phyloP scores from a whole-genome alignment of 2,113 vertebrate genomes.

The Chaetodon auriga region DNA sequence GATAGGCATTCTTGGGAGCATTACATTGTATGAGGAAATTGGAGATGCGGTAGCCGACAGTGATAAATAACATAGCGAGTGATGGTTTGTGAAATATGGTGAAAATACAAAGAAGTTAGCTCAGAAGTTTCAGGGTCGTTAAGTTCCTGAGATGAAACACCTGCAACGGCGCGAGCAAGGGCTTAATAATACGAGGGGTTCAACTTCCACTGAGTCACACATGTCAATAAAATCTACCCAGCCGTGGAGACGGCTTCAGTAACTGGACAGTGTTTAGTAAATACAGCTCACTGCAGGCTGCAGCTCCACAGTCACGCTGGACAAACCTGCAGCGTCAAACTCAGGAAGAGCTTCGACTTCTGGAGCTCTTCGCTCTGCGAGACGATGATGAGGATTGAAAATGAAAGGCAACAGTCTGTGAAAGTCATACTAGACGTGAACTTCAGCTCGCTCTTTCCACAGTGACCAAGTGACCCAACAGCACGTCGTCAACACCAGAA shows the following conservation, averaged over 20 bases:
- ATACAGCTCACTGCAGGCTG: neutral
- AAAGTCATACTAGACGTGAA: conserved; percentile 48
- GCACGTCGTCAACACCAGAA: conserved; percentile 30
- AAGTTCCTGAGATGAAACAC: neutral
- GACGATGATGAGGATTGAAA: conserved; percentile 6
- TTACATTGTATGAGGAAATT: neutral
- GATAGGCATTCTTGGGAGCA: neutral
- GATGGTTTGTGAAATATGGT: no score
- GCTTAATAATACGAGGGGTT: neutral
- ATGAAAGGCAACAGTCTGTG: conserved; percentile 27
- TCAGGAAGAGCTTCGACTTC: neutral
- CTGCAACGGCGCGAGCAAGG: neutral
- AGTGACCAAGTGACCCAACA: conserved; percentile 47
- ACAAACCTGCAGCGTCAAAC: neutral
- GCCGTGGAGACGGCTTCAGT: neutral
- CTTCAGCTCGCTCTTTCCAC: conserved; percentile 15
- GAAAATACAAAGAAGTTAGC: neutral
- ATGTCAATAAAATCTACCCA: neutral
- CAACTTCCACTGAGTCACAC: neutral
- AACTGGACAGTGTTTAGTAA: neutral
- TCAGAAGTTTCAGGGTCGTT: conserved; percentile 20
- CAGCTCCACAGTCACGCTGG: neutral
- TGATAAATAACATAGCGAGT: neutral
- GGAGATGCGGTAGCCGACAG: neutral
- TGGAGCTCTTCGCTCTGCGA: neutral